A percentile compares a stretch with the other conserved stretches of the same genome.
These are phyloP conservation scores for Horisme vitalbata DNA, from an alignment of 2,888 invertebrate species.

Conservation along the genomic window DNA sequence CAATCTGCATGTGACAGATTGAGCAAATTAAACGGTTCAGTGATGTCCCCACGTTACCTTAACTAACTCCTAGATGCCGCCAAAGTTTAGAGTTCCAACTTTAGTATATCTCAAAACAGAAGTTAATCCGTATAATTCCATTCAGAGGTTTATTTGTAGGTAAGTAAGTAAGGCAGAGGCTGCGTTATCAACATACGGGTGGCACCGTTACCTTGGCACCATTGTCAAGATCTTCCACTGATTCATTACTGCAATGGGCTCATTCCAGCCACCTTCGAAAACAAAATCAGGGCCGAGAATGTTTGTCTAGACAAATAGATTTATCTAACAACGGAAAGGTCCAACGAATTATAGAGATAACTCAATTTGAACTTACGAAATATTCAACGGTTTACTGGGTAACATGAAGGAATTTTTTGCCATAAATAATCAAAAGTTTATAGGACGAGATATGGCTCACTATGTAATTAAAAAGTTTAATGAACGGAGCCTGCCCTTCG, in stretches of 20 bases:
- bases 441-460: constrained; percentile 8
- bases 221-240: constrained; percentile 55
- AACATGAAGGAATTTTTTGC: constrained; percentile 6
- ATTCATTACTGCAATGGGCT: constrained; percentile 47
- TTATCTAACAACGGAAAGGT: constrained; percentile 11
- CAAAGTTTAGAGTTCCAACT: constrained; percentile 14
- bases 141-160: constrained; percentile 29
- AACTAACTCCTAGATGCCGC: too few species aligned
- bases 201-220: constrained; percentile 65
- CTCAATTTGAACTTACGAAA: constrained; percentile 11
- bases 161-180: constrained; percentile 46
- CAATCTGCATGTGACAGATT: constrained; percentile 25
- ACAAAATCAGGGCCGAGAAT: constrained; percentile 56
- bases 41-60: constrained; percentile 23
- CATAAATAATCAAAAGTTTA: constrained; percentile 30
- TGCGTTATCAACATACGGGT: constrained; percentile 76
- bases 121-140: constrained; percentile 18
- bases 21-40: constrained; percentile 20
- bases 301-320: constrained; percentile 51
- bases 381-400: constrained; percentile 14
- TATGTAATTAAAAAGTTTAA: too few species aligned
- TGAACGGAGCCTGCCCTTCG: constrained; percentile 30
- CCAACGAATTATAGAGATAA: constrained; percentile 22
- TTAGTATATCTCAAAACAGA: constrained; percentile 29
- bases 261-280: constrained; percentile 60